These are phyloP conservation scores for Prinia subflava DNA, from an alignment of 2,113 vertebrate species.

Conservation along the genomic window DNA sequence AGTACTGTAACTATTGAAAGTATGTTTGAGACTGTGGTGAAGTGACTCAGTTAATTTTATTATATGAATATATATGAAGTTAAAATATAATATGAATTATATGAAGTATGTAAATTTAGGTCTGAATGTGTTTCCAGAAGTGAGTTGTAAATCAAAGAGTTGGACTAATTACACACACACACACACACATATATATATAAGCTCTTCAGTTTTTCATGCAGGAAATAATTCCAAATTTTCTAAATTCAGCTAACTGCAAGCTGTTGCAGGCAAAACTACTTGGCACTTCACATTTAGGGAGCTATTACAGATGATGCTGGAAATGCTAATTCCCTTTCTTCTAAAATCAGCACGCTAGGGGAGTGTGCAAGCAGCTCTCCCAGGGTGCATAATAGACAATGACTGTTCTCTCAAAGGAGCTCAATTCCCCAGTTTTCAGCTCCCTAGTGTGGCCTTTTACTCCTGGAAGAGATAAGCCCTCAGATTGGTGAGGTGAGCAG, in stretches of 20 bases:
- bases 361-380: neutral
- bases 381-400: neutral
- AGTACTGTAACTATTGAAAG: neutral
- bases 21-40: neutral
- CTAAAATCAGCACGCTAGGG: neutral
- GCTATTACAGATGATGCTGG: neutral
- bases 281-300: neutral
- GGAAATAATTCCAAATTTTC: neutral
- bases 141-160: neutral
- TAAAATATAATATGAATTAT: neutral
- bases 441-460: neutral
- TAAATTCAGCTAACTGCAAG: neutral
- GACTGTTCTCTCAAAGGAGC: neutral
- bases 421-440: neutral
- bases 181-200: rapidly evolving
- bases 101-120: neutral
- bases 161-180: neutral
- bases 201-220: neutral
- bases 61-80: neutral
- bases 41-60: neutral
- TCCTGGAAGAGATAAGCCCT: neutral
- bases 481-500: neutral
- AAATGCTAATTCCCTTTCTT: neutral
- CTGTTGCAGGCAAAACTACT: neutral
- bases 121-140: neutral